Evolutionary conservation across 2,113 vertebrate species (phyloP).

Genomic region (Ceyx margarethae): DNA sequence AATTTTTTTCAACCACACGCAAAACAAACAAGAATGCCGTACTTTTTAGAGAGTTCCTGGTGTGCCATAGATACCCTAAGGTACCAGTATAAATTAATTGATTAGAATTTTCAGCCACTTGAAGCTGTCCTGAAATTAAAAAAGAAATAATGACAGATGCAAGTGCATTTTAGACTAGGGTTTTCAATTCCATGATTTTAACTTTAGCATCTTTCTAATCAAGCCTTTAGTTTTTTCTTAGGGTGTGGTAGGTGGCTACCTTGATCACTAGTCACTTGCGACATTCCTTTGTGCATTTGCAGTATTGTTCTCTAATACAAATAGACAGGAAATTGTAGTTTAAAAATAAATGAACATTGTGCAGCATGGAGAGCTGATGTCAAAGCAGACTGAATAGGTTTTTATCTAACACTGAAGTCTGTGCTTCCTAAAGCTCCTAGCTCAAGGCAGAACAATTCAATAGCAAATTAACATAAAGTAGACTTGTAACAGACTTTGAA

Average conservation of each 20-base stretch:
- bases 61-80: background rate
- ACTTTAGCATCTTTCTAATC: background rate
- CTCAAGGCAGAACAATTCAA: constrained; percentile 28
- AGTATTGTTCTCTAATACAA: constrained; percentile 19
- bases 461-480: constrained; percentile 52
- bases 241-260: background rate
- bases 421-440: constrained; percentile 11
- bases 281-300: background rate
- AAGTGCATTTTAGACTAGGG: background rate
- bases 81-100: background rate
- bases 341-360: constrained; percentile 35
- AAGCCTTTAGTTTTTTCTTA: background rate
- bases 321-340: constrained; percentile 10
- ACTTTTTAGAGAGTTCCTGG: background rate
- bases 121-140: background rate
- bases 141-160: background rate
- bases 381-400: constrained; percentile 27
- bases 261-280: background rate
- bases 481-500: constrained; percentile 22
- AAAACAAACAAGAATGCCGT: background rate
- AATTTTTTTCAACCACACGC: background rate
- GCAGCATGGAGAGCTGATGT: constrained; percentile 29
- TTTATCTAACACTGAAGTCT: constrained; percentile 30
- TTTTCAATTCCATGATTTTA: background rate
- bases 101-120: background rate